phyloP scores from a whole-genome alignment of 37 sponge, comb jelly and placozoan genomes.

The Geodia barretti region DNA sequence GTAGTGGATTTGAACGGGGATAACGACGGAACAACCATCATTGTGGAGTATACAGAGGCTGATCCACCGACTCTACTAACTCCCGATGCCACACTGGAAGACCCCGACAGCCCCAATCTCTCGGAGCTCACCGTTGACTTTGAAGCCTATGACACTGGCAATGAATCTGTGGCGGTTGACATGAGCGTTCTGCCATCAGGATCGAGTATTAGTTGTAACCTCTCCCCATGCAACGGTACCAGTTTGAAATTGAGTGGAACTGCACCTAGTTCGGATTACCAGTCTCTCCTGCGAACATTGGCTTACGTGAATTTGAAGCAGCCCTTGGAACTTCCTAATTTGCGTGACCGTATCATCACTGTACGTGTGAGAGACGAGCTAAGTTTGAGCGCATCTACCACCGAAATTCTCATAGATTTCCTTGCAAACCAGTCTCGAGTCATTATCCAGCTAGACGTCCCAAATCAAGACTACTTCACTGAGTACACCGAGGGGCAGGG shows the following conservation, averaged over 20 bases:
- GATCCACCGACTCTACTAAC: conserved; percentile 16
- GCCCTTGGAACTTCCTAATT: conserved; percentile 49
- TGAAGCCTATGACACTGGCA: conserved; percentile 52
- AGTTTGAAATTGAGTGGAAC: conserved; percentile 43
- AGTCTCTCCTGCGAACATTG: conserved; percentile 40
- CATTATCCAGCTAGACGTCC: conserved; percentile 62
- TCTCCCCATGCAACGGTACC: conserved; percentile 39
- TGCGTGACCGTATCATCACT: conserved; percentile 50
- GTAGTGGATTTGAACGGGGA: conserved; percentile 46
- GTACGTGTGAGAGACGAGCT: conserved; percentile 50
- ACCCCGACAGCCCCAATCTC: conserved; percentile 52
- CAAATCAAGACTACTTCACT: conserved; percentile 57
- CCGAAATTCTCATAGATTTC: conserved; percentile 51
- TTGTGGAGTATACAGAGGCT: conserved; percentile 48
- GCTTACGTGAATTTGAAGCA: conserved; percentile 50
- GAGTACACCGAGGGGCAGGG: conserved; percentile 41
- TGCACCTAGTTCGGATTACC: conserved; percentile 24
- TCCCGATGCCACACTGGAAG: conserved; percentile 16
- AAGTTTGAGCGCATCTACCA: conserved; percentile 1
- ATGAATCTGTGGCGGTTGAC: conserved; percentile 52
- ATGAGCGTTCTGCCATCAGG: conserved; percentile 10
- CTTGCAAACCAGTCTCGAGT: conserved; percentile 40
- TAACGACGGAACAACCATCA: conserved; percentile 4
- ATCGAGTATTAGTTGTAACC: conserved; percentile 25
- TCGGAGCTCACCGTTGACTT: conserved; percentile 22